Evolutionary conservation across 1,140 invertebrate genomes (phyloP).

Genomic region (Periplaneta americana): DNA sequence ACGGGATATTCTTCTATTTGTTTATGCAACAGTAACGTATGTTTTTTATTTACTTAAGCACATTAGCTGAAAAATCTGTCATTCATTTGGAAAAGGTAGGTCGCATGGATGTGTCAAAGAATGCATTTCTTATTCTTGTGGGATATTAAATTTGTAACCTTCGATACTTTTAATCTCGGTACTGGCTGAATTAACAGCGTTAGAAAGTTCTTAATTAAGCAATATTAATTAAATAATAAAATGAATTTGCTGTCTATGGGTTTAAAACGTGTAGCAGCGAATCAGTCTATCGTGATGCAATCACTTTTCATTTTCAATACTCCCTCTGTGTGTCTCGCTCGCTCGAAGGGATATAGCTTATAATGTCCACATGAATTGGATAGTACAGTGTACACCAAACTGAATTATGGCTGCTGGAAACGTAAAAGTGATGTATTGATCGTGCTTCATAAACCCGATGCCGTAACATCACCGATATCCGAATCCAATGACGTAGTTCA

Average conservation of each 20-base stretch:
- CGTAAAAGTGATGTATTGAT: background rate
- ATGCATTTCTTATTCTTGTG: too few relatives aligned
- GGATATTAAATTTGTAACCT: too few relatives aligned
- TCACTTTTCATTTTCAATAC: background rate
- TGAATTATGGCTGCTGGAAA: background rate
- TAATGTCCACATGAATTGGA: background rate
- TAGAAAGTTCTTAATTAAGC: too few relatives aligned
- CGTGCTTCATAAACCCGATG: background rate
- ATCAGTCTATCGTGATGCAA: background rate
- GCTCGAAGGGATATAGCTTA: background rate
- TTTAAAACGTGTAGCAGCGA: background rate
- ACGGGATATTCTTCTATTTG: too few relatives aligned
- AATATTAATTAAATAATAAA: background rate
- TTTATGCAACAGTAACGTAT: too few relatives aligned
- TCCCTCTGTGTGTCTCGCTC: background rate
- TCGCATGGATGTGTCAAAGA: too few relatives aligned
- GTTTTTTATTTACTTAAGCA: too few relatives aligned
- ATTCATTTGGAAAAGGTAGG: too few relatives aligned
- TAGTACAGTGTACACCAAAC: background rate
- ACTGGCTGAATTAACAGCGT: too few relatives aligned
- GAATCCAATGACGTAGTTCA: background rate
- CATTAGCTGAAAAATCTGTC: too few relatives aligned
- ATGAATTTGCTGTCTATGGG: background rate
- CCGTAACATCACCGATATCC: too few relatives aligned
- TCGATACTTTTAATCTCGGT: too few relatives aligned